Evolutionary conservation across 2,797 vertebrate species (phyloP).

Genomic region (Bradypodion ventrale): DNA sequence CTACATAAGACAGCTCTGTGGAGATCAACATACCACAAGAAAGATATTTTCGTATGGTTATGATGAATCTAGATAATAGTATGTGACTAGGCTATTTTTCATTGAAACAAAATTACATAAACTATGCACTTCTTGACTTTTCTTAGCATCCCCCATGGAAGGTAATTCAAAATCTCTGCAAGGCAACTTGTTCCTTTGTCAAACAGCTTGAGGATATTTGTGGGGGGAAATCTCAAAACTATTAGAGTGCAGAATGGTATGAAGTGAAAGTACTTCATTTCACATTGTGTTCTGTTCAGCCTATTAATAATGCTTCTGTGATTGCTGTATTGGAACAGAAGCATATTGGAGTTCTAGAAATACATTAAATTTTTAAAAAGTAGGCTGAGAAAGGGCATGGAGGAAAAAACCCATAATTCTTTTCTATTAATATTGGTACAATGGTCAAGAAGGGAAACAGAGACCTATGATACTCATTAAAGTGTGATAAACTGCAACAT

Average conservation of each 20-base stretch:
- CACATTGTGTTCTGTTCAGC: slow-evolving; percentile 45
- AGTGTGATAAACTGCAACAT: not conserved
- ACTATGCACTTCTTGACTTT: not conserved
- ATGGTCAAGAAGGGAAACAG: not conserved
- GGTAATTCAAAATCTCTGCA: not conserved
- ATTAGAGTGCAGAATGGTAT: slow-evolving; percentile 4
- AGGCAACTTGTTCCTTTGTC: not conserved
- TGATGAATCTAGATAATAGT: not conserved
- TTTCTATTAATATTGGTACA: not conserved
- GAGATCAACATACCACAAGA: not conserved
- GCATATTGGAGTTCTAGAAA: slow-evolving; percentile 21
- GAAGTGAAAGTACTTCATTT: slow-evolving; percentile 28
- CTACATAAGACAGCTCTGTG: not conserved
- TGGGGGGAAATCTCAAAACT: slow-evolving; percentile 6
- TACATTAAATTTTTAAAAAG: slow-evolving; percentile 7
- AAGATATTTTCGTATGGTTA: not conserved
- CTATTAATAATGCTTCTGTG: slow-evolving; percentile 25
- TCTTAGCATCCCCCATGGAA: not conserved
- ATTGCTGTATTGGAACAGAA: slow-evolving; percentile 27
- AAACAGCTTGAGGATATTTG: not conserved
- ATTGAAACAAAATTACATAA: not conserved
- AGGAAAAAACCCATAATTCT: not conserved
- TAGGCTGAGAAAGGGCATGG: slow-evolving; percentile 8
- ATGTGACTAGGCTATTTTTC: not conserved
- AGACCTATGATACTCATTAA: not conserved